Base-by-base conservation (phyloP, 2,888 invertebrate species). In the Meiosimyza decipiens region DNA sequence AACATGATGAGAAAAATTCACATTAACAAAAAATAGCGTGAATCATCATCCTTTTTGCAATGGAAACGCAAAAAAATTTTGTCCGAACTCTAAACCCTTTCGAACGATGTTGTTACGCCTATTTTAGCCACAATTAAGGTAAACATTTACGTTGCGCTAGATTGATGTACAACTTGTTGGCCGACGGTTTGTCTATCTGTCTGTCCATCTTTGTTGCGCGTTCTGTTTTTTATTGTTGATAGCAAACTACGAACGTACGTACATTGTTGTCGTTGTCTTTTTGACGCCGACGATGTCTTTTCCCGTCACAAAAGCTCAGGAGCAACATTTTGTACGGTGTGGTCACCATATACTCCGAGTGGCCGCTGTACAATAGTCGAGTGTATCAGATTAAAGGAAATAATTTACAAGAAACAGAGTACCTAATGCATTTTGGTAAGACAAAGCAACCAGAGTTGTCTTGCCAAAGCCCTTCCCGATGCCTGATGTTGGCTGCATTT, bases 71-170 rank as follows among this genome's bases (percentile, higher is more conserved):
- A 71, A 71, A 66, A 65, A 28, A 28, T 28, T 28, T 71, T 57
- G 71, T 52, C 57, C 59, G 47, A 63, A 63, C 63, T 13, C 50
- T 50, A 40, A 52, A 57, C 72, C 74, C 75, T 63, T 77, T 81
- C 79, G 75, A 79, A 71, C 72, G 71, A 72, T 79, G 78, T 75
- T 76, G 79, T 74, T 79, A 82, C 82, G 82, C 82, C 82, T 82
- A 82, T 82, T 82, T 82, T 78, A 77, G 79, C 78, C 77, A 77
- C 80, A 82, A 82, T 82, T 82, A 82, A 82, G 82, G 82, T 82
- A 82, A 82, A 82, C 82, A 82, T 82, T 82, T 81, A 79, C 82
- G 82, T 80, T 79, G 80, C 79, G 81, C 81, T 54, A 66, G 66
- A 66, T 66, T 66, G 66, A 66, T 63, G 63, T 49, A 40, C 63